Conservation (phyloP, 2,797 vertebrate species). For the Aeoliscus strigatus region DNA sequence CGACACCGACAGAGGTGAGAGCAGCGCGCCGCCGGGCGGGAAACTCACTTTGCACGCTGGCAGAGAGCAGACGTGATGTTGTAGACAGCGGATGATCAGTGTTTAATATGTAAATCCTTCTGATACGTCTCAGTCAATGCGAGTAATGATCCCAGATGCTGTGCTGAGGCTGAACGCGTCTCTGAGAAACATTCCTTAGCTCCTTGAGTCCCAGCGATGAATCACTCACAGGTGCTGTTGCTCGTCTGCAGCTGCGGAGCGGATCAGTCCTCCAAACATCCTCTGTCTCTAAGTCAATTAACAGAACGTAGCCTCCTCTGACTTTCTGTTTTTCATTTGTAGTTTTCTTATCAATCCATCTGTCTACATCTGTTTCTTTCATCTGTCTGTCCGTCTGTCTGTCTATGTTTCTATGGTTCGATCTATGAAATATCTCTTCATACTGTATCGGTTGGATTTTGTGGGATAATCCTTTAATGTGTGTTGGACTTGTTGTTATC, state of each 20-base stretch:
- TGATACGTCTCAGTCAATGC: slow-evolving; percentile 58
- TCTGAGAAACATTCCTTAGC: slow-evolving; percentile 43
- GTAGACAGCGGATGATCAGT: slow-evolving; percentile 35
- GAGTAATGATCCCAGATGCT: slow-evolving; percentile 59
- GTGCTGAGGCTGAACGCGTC: slow-evolving; percentile 48
- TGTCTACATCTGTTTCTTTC: too few species aligned
- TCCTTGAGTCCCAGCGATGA: slow-evolving; percentile 46
- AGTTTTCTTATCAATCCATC: too few species aligned
- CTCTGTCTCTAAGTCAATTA: slow-evolving; percentile 58
- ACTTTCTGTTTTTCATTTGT: slow-evolving; percentile 56
- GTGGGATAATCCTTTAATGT: too few species aligned
- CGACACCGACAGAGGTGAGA: slow-evolving; percentile 95
- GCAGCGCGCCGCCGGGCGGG: not conserved
- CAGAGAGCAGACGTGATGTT: slow-evolving; percentile 28
- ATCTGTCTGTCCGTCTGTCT: too few species aligned
- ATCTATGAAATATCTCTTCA: too few species aligned
- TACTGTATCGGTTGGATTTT: too few species aligned
- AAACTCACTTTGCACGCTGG: slow-evolving; percentile 5
- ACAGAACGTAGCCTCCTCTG: too few species aligned
- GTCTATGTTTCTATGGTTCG: too few species aligned
- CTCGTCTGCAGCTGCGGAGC: slow-evolving; percentile 37
- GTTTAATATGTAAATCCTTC: slow-evolving; percentile 59
- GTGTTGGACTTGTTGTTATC: too few species aligned
- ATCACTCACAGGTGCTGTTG: slow-evolving; percentile 62
- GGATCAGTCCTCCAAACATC: too few species aligned